Base-by-base conservation (phyloP, 2,113 vertebrate genomes). In the Hydropotes inermis region DNA sequence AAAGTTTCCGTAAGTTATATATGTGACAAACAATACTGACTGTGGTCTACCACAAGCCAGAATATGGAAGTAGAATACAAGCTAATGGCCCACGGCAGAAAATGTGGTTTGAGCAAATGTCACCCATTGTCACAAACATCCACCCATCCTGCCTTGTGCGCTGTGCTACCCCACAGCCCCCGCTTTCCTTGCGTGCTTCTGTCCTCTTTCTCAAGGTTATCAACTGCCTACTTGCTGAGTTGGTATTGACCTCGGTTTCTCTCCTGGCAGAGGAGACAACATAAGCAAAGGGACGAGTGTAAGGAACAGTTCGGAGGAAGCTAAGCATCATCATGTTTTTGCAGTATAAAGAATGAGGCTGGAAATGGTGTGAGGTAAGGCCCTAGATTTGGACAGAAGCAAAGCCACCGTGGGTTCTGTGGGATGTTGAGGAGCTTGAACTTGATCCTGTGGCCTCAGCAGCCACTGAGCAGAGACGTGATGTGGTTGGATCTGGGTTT, bases 71-170 rank as follows among this genome's bases (percentile, higher is more conserved):
- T 28, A 95, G 82, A 76, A 85, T 60, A 50, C 1, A 94, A 96
- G 55, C 45, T 95, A 89, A 94, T 76, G 74, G 58, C 74, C 60
- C 58, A 64, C 1, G 43, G 79, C 43, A 97, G 94, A 97, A 91
- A 89, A 84, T 87, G 92, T 94, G 92, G 95, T 97, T 97, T 95
- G 45, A 84, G 19, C 76, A 97, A 97, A 96, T 92, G 76, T 97
- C 74, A 97, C 89, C 83, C 36, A 25, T 6, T 79, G 81, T 89
- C 87, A 95, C 81, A 96, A 86, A 90, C 94, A 97, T 50, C 82
- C 54, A 93, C 76, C 89, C 90, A 93, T 89, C 93, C 94, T 96
- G 89, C 60, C 25, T 54, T 89, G 50, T 58, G 64, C n/a, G 5
- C 54, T 64, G 36, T 85, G 57, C 85, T 47, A 16, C 19, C 47